Base-by-base conservation (phyloP, 2,797 vertebrate species). In the Tapirus indicus region DNA sequence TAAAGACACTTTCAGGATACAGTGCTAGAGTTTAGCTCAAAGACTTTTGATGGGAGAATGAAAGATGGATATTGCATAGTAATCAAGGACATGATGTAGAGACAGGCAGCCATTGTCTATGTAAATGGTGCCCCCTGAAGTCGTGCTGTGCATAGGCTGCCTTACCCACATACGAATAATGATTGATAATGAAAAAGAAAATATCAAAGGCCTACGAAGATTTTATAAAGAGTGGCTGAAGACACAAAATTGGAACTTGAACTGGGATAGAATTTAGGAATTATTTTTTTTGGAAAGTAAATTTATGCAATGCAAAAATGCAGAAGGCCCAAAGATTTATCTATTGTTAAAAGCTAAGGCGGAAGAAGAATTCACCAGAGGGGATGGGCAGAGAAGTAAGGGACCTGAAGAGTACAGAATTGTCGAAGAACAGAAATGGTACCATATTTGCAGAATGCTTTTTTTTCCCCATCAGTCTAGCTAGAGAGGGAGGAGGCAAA, bases 211-310 rank as follows among this genome's bases (percentile, higher is more conserved):
- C 38, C 62, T 54, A 71, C 68, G 79, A 95, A 49, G 49, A 49
- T 49, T 79, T 79, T 60, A 78, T 29, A 52, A 1, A 66, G 5
- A 5, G 27, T 41, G 38, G 66, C 64, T 79, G 27, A 58, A 72
- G 44, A 89, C 29, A 35, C 32, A 82, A 91, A 91, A 85, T 13
- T 75, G 35, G 74, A 88, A 78, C 64, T 84, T 92, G 32, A 58
- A 27, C 32, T 47, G 90, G 62, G 25, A 85, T 32, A 89, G 79
- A 85, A 93, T 54, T 83, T 75, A 86, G 72, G 38, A 85, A 80
- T 89, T 72, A 87, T 69, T 84, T 84, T 66, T 71, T 84, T 72
- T 71, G 77, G 64, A 87, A 68, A 74, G 8, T 32, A n/a, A 93
- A 68, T 64, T 79, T 52, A 52, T 6, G 27, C 32, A 54, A 64